Conservation (phyloP, 2,113 vertebrate species). For the Galeopterus variegatus region DNA sequence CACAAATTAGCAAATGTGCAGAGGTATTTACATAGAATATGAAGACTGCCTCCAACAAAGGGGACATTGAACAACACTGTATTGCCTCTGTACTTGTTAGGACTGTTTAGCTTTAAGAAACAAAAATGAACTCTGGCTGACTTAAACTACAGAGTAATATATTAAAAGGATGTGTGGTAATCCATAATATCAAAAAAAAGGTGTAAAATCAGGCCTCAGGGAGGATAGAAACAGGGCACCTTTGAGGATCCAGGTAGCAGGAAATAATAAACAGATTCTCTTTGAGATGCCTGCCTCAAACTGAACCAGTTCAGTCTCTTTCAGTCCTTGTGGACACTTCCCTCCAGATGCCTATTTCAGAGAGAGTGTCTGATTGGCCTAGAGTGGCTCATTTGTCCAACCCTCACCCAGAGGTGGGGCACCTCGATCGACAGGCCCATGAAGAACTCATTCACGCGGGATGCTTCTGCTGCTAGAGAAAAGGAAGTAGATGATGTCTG, state of each 20-base stretch:
- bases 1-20: not conserved
- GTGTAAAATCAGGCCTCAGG: not conserved
- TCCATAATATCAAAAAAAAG: not conserved
- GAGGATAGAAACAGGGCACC: not conserved
- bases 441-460: no score
- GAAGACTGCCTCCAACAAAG: not conserved
- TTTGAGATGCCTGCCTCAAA: not conserved
- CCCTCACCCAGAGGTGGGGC: no score
- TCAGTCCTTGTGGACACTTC: not conserved
- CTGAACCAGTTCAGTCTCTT: not conserved
- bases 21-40: not conserved
- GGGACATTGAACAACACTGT: not conserved
- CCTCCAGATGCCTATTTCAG: not conserved
- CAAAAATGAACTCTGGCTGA: not conserved
- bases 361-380: not conserved
- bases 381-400: not conserved
- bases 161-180: not conserved
- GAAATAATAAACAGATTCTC: not conserved
- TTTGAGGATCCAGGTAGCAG: not conserved
- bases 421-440: not conserved
- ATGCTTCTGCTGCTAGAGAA: no score
- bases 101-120: not conserved
- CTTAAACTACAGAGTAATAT: not conserved
- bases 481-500: no score
- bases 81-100: not conserved